phyloP scores from a whole-genome alignment of 2,888 invertebrate genomes.

The Doris montereyensis region DNA sequence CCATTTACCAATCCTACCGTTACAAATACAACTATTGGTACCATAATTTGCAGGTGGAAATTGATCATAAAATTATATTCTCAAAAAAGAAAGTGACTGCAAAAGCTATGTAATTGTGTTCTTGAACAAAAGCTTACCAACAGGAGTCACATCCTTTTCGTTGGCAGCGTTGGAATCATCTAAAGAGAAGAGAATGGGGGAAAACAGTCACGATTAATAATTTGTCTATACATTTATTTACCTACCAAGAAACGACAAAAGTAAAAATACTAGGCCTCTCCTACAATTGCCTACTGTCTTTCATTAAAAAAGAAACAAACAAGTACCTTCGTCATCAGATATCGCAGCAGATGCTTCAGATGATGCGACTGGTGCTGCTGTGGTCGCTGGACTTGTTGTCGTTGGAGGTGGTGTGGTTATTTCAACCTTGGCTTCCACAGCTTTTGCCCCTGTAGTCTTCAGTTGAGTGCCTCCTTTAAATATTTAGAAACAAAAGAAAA shows the following conservation, averaged over 20 bases:
- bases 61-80: no score
- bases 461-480: slow-evolving; percentile 68
- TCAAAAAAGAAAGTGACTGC: neutral
- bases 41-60: no score
- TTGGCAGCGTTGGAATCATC: slow-evolving; percentile 46
- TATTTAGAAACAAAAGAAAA: neutral
- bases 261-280: no score
- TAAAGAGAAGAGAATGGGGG: neutral
- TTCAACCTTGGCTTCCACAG: slow-evolving; percentile 65
- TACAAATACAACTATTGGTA: no score
- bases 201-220: neutral
- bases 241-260: no score
- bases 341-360: slow-evolving; percentile 41
- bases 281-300: no score
- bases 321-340: slow-evolving; percentile 41
- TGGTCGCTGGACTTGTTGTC: slow-evolving; percentile 32
- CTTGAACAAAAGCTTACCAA: slow-evolving; percentile 69
- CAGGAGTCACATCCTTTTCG: slow-evolving; percentile 72
- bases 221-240: no score
- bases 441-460: slow-evolving; percentile 66
- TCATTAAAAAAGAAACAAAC: slow-evolving; percentile 3
- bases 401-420: slow-evolving; percentile 44
- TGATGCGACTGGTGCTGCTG: slow-evolving; percentile 42
- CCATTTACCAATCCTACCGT: no score
- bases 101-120: neutral